phyloP scores from a whole-genome alignment of 1,140 invertebrate genomes.

The Adoxophyes honmai region DNA sequence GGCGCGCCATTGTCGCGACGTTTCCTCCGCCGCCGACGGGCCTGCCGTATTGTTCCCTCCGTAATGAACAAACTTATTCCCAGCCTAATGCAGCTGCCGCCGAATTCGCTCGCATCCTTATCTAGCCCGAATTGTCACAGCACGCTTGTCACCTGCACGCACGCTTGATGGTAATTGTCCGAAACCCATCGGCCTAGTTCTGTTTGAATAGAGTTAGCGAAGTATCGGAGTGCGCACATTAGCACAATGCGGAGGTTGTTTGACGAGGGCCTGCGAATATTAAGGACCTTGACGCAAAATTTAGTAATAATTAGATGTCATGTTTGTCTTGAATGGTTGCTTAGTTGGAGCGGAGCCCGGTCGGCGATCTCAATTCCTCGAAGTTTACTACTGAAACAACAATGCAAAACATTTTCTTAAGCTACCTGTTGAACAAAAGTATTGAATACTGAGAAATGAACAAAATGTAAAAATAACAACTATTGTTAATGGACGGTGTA shows the following conservation, averaged over 20 bases:
- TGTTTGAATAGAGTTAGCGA: slow-evolving; percentile 59
- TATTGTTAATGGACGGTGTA: slow-evolving; percentile 33
- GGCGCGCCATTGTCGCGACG: slow-evolving; percentile 65
- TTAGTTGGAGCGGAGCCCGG: background rate
- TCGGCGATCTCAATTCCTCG: background rate
- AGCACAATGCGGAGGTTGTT: slow-evolving; percentile 50
- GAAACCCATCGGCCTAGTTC: slow-evolving; percentile 51
- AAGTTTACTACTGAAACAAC: too few species aligned
- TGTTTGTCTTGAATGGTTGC: slow-evolving; percentile 24
- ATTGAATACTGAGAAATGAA: too few species aligned
- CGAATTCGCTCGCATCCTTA: slow-evolving; percentile 60
- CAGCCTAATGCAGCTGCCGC: slow-evolving; percentile 59
- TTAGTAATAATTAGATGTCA: slow-evolving; percentile 32
- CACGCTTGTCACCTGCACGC: slow-evolving; percentile 29
- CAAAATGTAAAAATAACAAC: background rate
- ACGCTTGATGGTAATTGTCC: slow-evolving; percentile 41
- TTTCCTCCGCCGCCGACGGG: slow-evolving; percentile 69
- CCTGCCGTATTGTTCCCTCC: slow-evolving; percentile 62
- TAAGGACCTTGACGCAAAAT: slow-evolving; percentile 30
- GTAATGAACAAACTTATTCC: slow-evolving; percentile 76
- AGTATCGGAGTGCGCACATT: slow-evolving; percentile 53
- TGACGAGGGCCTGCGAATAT: slow-evolving; percentile 56
- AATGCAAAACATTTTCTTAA: too few species aligned
- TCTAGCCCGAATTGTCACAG: slow-evolving; percentile 55
- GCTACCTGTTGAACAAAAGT: too few species aligned